Evolutionary conservation across 2,797 vertebrate species (phyloP), one percentile per base, ranked within the genome.

Genomic region (Sebastes variabilis): DNA sequence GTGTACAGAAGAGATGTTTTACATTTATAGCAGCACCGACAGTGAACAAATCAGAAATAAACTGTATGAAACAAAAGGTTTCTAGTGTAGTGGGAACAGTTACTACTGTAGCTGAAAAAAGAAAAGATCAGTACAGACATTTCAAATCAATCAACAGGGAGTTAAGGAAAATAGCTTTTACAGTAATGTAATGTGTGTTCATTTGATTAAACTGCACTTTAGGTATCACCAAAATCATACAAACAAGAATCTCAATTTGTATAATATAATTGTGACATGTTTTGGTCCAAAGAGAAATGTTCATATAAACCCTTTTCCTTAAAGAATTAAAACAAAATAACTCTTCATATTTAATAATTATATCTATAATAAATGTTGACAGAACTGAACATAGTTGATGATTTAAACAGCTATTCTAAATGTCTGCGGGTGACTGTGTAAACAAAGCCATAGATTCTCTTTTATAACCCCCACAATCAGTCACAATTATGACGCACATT

Each of bases 21-120:
- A 34, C 14, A 61, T 79, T 68, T 70, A 59, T n/a, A 81, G 34
- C 62, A 65, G 65, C 20, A 42, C 30, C 27, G 38, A 61, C 30
- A 61, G 52, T 69, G 54, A 77, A 32, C 4, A 70, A 81, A 66
- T 60, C 60, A 66, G 56, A 69, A 24, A 55, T 29, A 76, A 54
- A 71, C n/a, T 52, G 22, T 46, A 42, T 65, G n/a, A 77, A 80
- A 65, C 62, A 65, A 25, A 46, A 70, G 42, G 9, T 25, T 60
- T 36, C 18, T 46, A 61, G 27, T 14, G 72, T 38, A 32, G 20
- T 65, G 32, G 24, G 24, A 22, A 16, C 14, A 49, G 25, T 29
- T 32, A 65, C n/a, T 16, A 20, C 6, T 56, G 34, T 8, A 62
- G 27, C 22, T 46, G 18, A 42, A 66, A 29, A 73, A 2, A 27